Conservation (phyloP, 2,797 vertebrate genomes). For the Microctenopoma lineatum region DNA sequence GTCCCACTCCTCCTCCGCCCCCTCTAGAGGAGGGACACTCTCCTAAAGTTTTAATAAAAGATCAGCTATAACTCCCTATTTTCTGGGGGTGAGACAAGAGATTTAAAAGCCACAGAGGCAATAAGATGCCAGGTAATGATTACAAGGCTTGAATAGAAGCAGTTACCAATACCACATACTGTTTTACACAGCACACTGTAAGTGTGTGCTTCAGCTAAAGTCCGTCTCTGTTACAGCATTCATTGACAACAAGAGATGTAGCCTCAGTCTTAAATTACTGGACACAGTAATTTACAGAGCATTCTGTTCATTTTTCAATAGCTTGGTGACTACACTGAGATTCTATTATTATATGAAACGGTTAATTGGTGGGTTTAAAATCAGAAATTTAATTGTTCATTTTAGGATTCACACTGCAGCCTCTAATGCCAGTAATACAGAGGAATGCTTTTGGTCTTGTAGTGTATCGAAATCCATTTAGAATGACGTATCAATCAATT, state of each 20-base stretch:
- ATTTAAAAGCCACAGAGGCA: constrained; percentile 83
- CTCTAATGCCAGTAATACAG: constrained; percentile 3
- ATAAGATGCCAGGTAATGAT: constrained; percentile 86
- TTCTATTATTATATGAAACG: constrained; percentile 13
- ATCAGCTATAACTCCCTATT: constrained; percentile 85
- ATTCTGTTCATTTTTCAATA: constrained; percentile 1
- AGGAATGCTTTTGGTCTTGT: not conserved
- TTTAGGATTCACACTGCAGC: not conserved
- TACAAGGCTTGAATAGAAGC: constrained; percentile 84
- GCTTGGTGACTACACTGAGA: not conserved
- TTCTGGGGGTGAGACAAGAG: constrained; percentile 75
- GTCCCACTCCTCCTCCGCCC: constrained; percentile 84
- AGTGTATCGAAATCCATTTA: constrained; percentile 15
- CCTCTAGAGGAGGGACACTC: constrained; percentile 77
- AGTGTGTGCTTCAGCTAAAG: constrained; percentile 51
- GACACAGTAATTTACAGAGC: not conserved
- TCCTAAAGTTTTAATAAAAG: constrained; percentile 89
- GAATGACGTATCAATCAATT: constrained; percentile 27
- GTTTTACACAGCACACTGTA: constrained; percentile 70
- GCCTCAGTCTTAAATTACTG: constrained; percentile 19
- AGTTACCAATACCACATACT: constrained; percentile 80
- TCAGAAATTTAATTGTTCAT: not conserved
- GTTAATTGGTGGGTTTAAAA: constrained; percentile 10
- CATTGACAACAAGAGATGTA: constrained; percentile 40
- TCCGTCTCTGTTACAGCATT: constrained; percentile 42